Conservation (phyloP, 2,888 invertebrate genomes). For the Andrena haemorrhoa region DNA sequence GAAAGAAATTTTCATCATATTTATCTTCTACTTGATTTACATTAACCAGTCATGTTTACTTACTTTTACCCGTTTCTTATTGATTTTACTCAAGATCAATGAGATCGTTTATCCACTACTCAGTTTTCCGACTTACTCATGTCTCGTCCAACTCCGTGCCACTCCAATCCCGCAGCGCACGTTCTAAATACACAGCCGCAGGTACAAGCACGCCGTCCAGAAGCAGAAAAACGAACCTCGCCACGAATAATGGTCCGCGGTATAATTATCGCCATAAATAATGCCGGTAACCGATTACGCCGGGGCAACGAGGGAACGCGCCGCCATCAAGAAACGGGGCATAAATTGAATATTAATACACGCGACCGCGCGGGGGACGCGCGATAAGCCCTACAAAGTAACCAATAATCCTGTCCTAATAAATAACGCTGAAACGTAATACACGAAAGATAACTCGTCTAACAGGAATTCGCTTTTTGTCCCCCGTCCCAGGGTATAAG, state of each 20-base stretch:
- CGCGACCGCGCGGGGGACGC: background rate
- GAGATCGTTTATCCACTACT: too few species aligned
- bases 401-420: constrained; percentile 34
- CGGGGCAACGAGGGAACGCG: background rate
- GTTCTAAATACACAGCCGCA: background rate
- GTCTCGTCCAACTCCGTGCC: background rate
- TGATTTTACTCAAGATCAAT: too few species aligned
- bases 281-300: constrained; percentile 15
- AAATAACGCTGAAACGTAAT: constrained; percentile 59
- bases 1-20: background rate
- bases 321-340: constrained; percentile 8
- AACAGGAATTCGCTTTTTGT: constrained; percentile 50
- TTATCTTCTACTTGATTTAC: too few species aligned
- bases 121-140: background rate
- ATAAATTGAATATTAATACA: constrained; percentile 51
- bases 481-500: background rate
- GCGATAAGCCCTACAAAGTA: constrained; percentile 22
- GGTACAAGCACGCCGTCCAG: background rate
- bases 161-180: background rate
- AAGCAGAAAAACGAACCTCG: constrained; percentile 4
- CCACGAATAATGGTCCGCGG: background rate
- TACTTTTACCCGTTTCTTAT: too few species aligned
- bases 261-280: constrained; percentile 24
- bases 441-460: constrained; percentile 46
- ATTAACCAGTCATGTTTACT: too few species aligned